These are phyloP conservation scores for Drosophila kambysellisi DNA, from an alignment of 2,888 invertebrate species.

Conservation along the genomic window DNA sequence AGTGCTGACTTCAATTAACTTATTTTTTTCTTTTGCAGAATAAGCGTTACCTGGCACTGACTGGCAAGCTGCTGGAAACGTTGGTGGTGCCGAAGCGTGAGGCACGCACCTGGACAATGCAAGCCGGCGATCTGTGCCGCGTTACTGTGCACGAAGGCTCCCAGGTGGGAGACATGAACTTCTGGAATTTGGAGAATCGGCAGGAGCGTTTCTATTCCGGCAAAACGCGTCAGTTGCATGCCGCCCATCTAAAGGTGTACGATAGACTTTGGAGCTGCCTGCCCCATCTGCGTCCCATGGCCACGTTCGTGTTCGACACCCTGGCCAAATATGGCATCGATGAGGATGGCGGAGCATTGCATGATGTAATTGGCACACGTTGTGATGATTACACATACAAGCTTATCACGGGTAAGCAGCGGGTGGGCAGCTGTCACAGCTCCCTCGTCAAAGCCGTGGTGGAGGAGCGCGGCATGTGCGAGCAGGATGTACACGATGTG, in stretches of 20 bases:
- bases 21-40: slow-evolving; percentile 34
- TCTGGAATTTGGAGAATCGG: slow-evolving; percentile 85
- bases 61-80: slow-evolving; percentile 77
- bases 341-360: slow-evolving; percentile 85
- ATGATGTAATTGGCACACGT: slow-evolving; percentile 86
- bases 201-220: slow-evolving; percentile 85
- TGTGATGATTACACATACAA: slow-evolving; percentile 86
- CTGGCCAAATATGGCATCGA: slow-evolving; percentile 85
- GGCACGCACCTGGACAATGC: slow-evolving; percentile 85
- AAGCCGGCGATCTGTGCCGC: slow-evolving; percentile 85
- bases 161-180: slow-evolving; percentile 86
- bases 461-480: slow-evolving; percentile 83
- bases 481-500: slow-evolving; percentile 86
- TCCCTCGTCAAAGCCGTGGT: slow-evolving; percentile 84
- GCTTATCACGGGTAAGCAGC: slow-evolving; percentile 85
- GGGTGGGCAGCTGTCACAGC: slow-evolving; percentile 85
- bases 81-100: slow-evolving; percentile 84
- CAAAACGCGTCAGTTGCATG: slow-evolving; percentile 86
- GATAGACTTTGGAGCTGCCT: slow-evolving; percentile 86
- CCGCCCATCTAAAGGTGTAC: slow-evolving; percentile 85
- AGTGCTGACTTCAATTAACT: neutral
- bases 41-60: slow-evolving; percentile 79
- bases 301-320: slow-evolving; percentile 86
- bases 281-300: slow-evolving; percentile 85
- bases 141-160: slow-evolving; percentile 85